Evolutionary conservation across 2,888 invertebrate genomes (phyloP).

Genomic region (Pyrgus malvae): DNA sequence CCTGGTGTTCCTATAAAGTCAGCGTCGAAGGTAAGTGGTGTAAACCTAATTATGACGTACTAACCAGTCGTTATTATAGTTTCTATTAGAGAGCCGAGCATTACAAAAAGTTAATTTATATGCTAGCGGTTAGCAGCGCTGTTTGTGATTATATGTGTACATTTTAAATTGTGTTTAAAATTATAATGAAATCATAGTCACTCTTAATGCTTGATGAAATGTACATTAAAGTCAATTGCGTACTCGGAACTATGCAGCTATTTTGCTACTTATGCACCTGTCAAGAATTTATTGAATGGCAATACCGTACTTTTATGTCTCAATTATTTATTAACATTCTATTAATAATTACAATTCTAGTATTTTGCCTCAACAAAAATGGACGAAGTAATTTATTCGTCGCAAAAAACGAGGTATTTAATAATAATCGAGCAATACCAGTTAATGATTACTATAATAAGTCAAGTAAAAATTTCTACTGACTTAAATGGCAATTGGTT

Average conservation of each 20-base stretch:
- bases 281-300: constrained; percentile 36
- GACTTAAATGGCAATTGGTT: constrained; percentile 23
- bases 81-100: constrained; percentile 15
- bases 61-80: constrained; percentile 16
- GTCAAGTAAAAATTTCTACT: constrained; percentile 20
- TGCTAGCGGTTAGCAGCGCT: constrained; percentile 10
- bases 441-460: constrained; percentile 24
- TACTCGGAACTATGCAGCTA: constrained; percentile 15
- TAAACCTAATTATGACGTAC: constrained; percentile 25
- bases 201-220: constrained; percentile 23
- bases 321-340: constrained; percentile 35
- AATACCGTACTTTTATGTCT: constrained; percentile 36
- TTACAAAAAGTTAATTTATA: constrained; percentile 19
- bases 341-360: constrained; percentile 33
- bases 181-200: constrained; percentile 26
- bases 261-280: constrained; percentile 32
- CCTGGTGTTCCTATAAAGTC: constrained; percentile 2
- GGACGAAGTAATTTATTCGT: constrained; percentile 29
- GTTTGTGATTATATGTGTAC: constrained; percentile 18
- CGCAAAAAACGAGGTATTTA: constrained; percentile 21
- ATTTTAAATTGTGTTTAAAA: constrained; percentile 23
- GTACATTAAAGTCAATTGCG: constrained; percentile 24
- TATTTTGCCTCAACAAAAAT: constrained; percentile 30
- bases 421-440: constrained; percentile 22
- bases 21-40: constrained; percentile 26